Conservation (phyloP, 2,797 vertebrate genomes). For the Xiphophorus birchmanni region DNA sequence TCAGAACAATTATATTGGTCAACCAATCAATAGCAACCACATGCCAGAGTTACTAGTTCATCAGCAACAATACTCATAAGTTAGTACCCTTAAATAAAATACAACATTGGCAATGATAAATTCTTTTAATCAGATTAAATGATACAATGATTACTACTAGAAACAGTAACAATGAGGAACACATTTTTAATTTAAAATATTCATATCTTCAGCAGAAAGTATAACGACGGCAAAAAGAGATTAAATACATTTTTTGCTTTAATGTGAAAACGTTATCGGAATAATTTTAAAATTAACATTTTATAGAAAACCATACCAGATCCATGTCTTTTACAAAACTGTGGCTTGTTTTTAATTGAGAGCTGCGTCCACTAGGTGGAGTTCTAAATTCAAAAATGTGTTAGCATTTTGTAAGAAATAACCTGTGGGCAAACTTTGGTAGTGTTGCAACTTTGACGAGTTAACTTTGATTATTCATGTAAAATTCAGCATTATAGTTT, state of each 20-base stretch:
- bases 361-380: constrained; percentile 54
- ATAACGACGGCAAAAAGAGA: neutral
- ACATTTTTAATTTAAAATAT: neutral
- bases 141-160: neutral
- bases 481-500: constrained; percentile 8
- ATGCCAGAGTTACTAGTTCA: constrained; percentile 20
- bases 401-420: neutral
- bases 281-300: neutral
- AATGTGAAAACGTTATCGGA: neutral
- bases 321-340: neutral
- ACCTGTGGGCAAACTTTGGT: neutral
- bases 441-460: neutral
- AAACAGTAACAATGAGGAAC: neutral
- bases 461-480: neutral
- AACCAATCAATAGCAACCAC: constrained; percentile 7
- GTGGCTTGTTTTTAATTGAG: neutral
- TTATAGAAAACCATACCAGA: constrained; percentile 4
- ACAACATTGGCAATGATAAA: neutral
- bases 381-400: constrained; percentile 33
- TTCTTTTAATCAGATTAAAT: neutral
- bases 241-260: neutral
- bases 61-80: neutral
- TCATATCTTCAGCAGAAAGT: neutral
- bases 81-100: neutral
- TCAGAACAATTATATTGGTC: constrained; percentile 11